phyloP scores from a whole-genome alignment of 1,140 invertebrate genomes.

The Drepana arcuata region DNA sequence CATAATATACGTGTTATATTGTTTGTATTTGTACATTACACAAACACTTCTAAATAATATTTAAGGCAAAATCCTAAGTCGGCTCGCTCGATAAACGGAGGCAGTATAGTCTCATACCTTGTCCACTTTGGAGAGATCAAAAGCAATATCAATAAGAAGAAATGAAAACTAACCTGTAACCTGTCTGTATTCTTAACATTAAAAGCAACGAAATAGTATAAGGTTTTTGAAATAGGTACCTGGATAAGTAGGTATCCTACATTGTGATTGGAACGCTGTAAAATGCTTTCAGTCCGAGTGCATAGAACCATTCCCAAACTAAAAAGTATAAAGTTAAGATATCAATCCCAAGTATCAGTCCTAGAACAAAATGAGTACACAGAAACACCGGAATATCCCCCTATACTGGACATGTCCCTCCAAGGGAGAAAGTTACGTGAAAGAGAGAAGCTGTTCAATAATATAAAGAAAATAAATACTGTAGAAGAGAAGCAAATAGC shows the following conservation, averaged over 20 bases:
- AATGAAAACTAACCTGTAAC: too few species aligned
- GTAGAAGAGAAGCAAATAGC: conserved; percentile 88
- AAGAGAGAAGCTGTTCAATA: conserved; percentile 67
- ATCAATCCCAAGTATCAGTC: conserved; percentile 30
- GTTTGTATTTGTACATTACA: background rate
- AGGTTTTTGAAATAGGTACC: too few species aligned
- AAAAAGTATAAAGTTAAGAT: conserved; percentile 23
- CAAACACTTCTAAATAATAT: too few species aligned
- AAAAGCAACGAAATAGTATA: too few species aligned
- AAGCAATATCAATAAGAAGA: too few species aligned
- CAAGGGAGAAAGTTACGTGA: conserved; percentile 50
- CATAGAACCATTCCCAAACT: conserved; percentile 38
- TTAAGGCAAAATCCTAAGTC: too few species aligned
- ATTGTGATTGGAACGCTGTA: background rate
- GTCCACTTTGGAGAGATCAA: too few species aligned
- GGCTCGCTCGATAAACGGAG: too few species aligned
- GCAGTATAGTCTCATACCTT: too few species aligned
- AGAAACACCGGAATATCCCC: conserved; percentile 74
- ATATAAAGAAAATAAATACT: conserved; percentile 77
- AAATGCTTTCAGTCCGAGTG: conserved; percentile 38
- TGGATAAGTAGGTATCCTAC: background rate
- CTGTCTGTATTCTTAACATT: too few species aligned
- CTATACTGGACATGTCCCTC: conserved; percentile 72
- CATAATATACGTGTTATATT: too few species aligned
- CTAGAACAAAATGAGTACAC: conserved; percentile 51